Conservation (phyloP, 2,797 vertebrate genomes). For the Decapterus maruadsi region DNA sequence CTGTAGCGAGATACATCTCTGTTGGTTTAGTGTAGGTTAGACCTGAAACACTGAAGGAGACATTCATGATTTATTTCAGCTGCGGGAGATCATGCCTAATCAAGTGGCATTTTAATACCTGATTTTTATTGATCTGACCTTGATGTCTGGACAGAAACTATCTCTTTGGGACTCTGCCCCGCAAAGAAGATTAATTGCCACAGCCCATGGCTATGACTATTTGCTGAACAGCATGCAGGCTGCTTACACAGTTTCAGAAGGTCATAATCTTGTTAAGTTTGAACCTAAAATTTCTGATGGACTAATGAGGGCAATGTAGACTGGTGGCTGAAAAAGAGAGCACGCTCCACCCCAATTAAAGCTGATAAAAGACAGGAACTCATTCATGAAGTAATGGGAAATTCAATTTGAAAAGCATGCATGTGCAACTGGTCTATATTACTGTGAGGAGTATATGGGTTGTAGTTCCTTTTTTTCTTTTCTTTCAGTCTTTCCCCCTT, state of each 20-base stretch:
- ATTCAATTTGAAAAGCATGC: constrained; percentile 24
- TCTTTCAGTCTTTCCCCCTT: too few species aligned
- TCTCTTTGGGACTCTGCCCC: constrained; percentile 12
- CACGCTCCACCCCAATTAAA: not conserved
- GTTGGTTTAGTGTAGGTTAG: not conserved
- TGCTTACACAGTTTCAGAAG: constrained; percentile 1
- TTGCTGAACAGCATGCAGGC: constrained; percentile 19
- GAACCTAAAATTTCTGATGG: constrained; percentile 1
- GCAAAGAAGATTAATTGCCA: constrained; percentile 39
- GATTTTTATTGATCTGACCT: constrained; percentile 53
- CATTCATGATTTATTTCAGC: constrained; percentile 25
- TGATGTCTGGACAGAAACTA: constrained; percentile 34
- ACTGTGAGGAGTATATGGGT: not conserved
- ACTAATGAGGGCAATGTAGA: not conserved
- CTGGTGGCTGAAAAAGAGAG: constrained; percentile 4
- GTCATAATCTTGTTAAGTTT: constrained; percentile 13
- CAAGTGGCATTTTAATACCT: constrained; percentile 50
- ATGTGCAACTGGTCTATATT: constrained; percentile 17
- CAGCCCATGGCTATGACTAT: constrained; percentile 1
- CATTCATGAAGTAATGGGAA: not conserved
- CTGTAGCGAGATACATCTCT: not conserved
- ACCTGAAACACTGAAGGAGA: constrained; percentile 1
- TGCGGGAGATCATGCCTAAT: constrained; percentile 15
- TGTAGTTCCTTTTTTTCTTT: too few species aligned
- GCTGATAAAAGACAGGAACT: constrained; percentile 6